Evolutionary conservation across 2,797 vertebrate species (phyloP), one percentile per base, ranked within the genome.

Genomic region (Botia almorhae): DNA sequence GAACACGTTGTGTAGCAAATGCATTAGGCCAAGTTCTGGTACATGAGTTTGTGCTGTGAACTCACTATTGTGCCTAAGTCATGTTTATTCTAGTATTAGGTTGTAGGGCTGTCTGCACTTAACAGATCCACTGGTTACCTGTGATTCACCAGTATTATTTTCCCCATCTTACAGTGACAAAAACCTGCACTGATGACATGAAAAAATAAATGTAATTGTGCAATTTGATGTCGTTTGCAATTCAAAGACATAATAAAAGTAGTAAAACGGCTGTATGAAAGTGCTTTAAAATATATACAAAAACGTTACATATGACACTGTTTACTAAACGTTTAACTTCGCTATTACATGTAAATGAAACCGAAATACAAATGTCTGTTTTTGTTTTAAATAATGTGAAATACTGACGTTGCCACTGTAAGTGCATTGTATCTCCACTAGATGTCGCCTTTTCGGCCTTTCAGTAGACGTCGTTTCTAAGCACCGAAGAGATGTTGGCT

Each of bases 21-120:
- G 23, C 26, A 64, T 74, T 55, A 73, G 74, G 60, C 77, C 82
- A 80, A 71, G 65, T 63, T 82, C 80, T 63, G 26, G 43, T 58
- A 17, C 33, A 4, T 48, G 12, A 53, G 19, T 72, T 26, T 58
- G 8, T 58, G 12, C 2, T 12, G 23, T 26, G 23, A 11, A 60
- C 12, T 26, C 23, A 58, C 19, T 58, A 23, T 10, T 58, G 23
- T 1, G 16, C 14, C 6, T 55, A 1, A 21, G 55, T 7, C 10
- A 23, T 60, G 56, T 26, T 60, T 26, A 60, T 10, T 3, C 56
- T 23, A 23, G 3, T 21, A 58, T 56, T 21, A 19, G 6, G n/a
- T 56, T 56, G 4, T 10, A 46, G 43, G 8, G 48, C 48, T 50
- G 1, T 3, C 48, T 50, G 53, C 29, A 4, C 29, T 29, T 4